phyloP scores from a whole-genome alignment of 2,797 vertebrate species.

The Diplodus puntazzo region DNA sequence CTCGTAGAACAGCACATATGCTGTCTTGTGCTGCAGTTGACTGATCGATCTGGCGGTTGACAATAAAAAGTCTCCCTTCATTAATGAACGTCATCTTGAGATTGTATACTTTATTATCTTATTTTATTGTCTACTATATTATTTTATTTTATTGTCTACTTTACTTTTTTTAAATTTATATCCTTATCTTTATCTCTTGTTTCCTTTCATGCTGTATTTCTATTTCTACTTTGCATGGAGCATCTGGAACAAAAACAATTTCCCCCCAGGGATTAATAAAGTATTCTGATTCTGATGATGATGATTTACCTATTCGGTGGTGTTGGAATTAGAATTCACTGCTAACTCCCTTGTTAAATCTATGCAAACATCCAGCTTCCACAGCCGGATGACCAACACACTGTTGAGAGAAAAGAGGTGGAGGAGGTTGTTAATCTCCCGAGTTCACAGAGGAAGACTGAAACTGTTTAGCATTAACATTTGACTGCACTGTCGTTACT shows the following conservation, averaged over 20 bases:
- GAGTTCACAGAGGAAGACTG: not conserved
- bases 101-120: no score
- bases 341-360: not conserved
- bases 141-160: no score
- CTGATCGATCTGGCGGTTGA: not conserved
- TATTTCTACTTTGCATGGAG: no score
- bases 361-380: fast-evolving
- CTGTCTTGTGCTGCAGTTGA: not conserved
- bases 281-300: no score
- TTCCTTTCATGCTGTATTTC: no score
- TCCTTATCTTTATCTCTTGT: no score
- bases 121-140: no score
- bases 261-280: no score
- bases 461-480: no score
- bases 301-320: not conserved
- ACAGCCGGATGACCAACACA: not conserved
- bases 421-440: not conserved
- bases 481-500: not conserved
- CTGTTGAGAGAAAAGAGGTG: not conserved
- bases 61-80: not conserved
- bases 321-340: not conserved
- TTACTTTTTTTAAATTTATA: no score
- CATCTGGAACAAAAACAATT: no score
- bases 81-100: not conserved
- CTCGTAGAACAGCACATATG: not conserved